A percentile compares a stretch with the other conserved stretches of the same genome.
Evolutionary conservation across 2,113 vertebrate species (phyloP).

Genomic region (Solea senegalensis): DNA sequence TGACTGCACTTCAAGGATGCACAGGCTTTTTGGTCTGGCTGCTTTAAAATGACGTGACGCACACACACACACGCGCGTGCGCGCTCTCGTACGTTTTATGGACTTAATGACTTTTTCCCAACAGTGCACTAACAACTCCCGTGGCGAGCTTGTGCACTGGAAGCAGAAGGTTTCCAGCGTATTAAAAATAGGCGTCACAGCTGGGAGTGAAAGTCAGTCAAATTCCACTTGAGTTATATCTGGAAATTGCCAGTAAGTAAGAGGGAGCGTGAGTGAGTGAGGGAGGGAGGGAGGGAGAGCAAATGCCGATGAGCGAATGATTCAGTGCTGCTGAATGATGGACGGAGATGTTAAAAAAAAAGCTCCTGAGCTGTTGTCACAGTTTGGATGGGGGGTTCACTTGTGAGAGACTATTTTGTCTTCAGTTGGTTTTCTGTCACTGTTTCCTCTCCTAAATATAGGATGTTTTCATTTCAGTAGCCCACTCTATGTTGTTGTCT

Average conservation of each 20-base stretch:
- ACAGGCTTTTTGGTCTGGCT: too few species aligned
- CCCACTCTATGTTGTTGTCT: too few species aligned
- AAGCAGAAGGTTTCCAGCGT: slow-evolving; percentile 4
- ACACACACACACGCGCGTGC: too few species aligned
- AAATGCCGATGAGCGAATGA: not conserved
- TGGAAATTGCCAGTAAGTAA: slow-evolving; percentile 30
- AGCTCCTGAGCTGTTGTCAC: not conserved
- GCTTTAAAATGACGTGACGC: too few species aligned
- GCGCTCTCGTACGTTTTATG: too few species aligned
- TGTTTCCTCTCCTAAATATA: too few species aligned
- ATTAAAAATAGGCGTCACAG: slow-evolving; percentile 38
- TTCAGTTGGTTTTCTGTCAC: not conserved
- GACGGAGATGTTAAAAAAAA: not conserved
- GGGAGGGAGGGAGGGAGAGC: not conserved
- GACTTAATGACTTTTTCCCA: too few species aligned
- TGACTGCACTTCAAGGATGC: too few species aligned
- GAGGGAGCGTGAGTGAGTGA: not conserved
- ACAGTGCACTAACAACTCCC: too few species aligned
- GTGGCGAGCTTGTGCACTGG: not conserved
- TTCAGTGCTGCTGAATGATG: slow-evolving; percentile 1
- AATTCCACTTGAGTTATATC: slow-evolving; percentile 35
- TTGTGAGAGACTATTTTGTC: not conserved
- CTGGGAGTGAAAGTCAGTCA: slow-evolving; percentile 27
- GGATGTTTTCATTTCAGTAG: too few species aligned
- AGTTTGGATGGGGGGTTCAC: not conserved